A percentile compares a stretch with the other conserved stretches of the same genome.
Evolutionary conservation across 1,140 invertebrate species (phyloP).

Genomic region (Drosophila varians): DNA sequence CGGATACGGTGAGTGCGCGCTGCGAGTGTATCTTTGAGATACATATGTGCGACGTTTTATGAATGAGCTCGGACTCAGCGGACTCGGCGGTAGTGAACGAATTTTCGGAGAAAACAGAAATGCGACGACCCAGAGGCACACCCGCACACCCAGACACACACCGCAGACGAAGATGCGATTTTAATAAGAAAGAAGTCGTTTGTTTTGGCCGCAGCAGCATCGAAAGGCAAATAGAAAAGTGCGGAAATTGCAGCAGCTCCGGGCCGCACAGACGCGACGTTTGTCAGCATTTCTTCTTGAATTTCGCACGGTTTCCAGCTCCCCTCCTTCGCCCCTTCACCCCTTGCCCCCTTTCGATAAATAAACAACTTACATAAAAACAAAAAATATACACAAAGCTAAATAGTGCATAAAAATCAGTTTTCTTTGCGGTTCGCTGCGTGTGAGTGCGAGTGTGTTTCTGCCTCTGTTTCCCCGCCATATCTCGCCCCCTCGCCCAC

Average conservation of each 20-base stretch:
- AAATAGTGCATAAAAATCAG: conserved; percentile 78
- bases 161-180: conserved; percentile 15
- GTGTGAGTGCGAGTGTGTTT: conserved; percentile 18
- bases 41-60: conserved; percentile 48
- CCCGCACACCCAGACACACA: background rate
- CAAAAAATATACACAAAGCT: conserved; percentile 57
- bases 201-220: conserved; percentile 57
- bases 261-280: conserved; percentile 73
- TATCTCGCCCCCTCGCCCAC: background rate
- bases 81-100: conserved; percentile 70
- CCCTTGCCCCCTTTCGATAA: background rate
- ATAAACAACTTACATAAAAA: conserved; percentile 50
- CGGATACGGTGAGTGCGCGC: conserved; percentile 39
- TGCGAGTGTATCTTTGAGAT: conserved; percentile 41
- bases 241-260: conserved; percentile 71
- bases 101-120: conserved; percentile 56
- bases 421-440: conserved; percentile 64
- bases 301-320: conserved; percentile 46
- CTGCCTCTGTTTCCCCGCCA: conserved; percentile 3
- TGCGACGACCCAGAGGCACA: conserved; percentile 36
- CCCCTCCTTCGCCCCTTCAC: background rate
- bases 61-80: conserved; percentile 58
- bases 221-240: conserved; percentile 38
- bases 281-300: conserved; percentile 57
- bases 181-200: conserved; percentile 77